Evolutionary conservation across 1,140 invertebrate species (phyloP), one percentile per base, ranked within the genome.

Genomic region (Drosophila varians): DNA sequence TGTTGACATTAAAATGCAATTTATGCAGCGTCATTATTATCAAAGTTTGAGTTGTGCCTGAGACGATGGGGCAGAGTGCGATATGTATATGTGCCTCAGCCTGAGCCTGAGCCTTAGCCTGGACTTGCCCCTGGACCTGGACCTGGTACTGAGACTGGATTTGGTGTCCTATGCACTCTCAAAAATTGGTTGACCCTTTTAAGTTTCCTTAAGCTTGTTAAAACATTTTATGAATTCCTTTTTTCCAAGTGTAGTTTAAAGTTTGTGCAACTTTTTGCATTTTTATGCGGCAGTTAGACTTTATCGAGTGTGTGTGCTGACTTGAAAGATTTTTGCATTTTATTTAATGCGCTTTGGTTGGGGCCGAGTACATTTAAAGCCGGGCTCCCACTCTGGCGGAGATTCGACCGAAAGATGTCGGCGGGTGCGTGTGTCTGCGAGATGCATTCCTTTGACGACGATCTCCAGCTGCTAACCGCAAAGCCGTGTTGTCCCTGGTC

Each of bases 1-100:
- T 84, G 82, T 87, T 87, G 82, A 87, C 80, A 86, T 86, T 87
- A 87, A 87, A 86, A 87, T 75, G 80, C 82, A 87, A 87, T 86
- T 87, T 86, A 87, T 86, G 80, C 82, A 87, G 76, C 64, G 77
- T 87, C 82, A 86, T 86, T 87, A 87, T 82, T 74, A 82, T 78
- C 58, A 64, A 60, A 78, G 53, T 66, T 64, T 79, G 62, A 78
- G 43, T 48, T 64, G 36, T 46, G 55, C 43, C 65, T 66, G 56
- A 16, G 28, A 28, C 19, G 43, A 11, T 28, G 19, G 12, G 49
- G 49, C 31, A 38, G 8, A 40, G 38, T 38, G 36, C 36, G 14
- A 16, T 14, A 38, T 38, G 36, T 21, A 25, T 25, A 26, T 60
- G 48, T 61, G 43, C n/a, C n/a, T n/a, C n/a, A n/a, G n/a, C n/a